Conservation (phyloP, 1,140 invertebrate species). For the Rhynchophorus ferrugineus region DNA sequence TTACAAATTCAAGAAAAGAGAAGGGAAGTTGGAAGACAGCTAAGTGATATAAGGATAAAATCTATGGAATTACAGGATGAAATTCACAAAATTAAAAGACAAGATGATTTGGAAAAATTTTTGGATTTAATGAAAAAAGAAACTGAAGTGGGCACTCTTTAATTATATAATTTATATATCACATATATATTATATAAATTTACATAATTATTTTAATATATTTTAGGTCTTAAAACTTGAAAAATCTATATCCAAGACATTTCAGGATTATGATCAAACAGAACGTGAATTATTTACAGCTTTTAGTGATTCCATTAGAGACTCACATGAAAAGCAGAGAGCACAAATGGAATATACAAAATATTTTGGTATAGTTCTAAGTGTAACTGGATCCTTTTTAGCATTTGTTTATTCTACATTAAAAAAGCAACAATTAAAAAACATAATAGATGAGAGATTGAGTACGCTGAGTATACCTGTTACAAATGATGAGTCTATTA, state of each 20-base stretch:
- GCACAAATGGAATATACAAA: constrained; percentile 62
- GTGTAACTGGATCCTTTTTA: constrained; percentile 55
- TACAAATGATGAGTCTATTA: background rate
- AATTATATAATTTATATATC: background rate
- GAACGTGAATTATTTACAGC: constrained; percentile 57
- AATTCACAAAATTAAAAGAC: constrained; percentile 36
- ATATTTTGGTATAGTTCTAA: constrained; percentile 65
- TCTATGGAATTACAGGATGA: constrained; percentile 36
- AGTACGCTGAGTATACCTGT: background rate
- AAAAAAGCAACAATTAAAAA: constrained; percentile 35
- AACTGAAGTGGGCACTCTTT: constrained; percentile 28
- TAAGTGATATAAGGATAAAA: constrained; percentile 31
- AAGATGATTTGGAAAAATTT: constrained; percentile 34
- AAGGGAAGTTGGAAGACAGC: constrained; percentile 28
- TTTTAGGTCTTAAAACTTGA: constrained; percentile 33
- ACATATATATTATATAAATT: background rate
- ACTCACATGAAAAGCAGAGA: constrained; percentile 64
- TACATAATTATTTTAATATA: constrained; percentile 1
- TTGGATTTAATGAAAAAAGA: constrained; percentile 37
- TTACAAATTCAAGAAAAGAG: constrained; percentile 34
- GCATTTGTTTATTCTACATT: constrained; percentile 38
- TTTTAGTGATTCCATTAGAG: constrained; percentile 56
- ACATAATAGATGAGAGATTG: constrained; percentile 32
- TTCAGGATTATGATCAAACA: constrained; percentile 40
- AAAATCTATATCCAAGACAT: constrained; percentile 26